phyloP scores from a whole-genome alignment of 1,140 invertebrate genomes.

The Penaeus vannamei region DNA sequence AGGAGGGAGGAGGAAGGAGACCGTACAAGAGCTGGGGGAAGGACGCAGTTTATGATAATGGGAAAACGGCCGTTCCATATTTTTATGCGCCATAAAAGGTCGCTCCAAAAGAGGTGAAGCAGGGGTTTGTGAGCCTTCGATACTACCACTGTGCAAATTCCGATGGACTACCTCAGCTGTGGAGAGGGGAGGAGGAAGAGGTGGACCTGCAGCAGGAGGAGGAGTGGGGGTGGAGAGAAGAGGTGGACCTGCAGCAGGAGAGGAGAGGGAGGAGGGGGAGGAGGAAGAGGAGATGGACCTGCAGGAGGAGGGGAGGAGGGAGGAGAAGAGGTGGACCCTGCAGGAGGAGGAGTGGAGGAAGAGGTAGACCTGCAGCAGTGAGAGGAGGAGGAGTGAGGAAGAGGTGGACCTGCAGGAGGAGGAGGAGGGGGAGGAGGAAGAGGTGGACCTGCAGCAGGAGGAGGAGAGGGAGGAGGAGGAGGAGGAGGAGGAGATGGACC shows the following conservation, averaged over 20 bases:
- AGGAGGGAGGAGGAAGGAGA: no score
- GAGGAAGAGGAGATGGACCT: not conserved
- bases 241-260: constrained; percentile 41
- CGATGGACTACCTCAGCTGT: not conserved
- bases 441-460: not conserved
- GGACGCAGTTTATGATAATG: constrained; percentile 62
- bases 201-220: not conserved
- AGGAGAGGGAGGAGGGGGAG: constrained; percentile 32
- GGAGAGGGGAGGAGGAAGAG: not conserved
- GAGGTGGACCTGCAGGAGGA: not conserved
- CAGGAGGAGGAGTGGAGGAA: not conserved
- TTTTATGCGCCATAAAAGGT: constrained; percentile 61
- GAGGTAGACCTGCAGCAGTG: not conserved
- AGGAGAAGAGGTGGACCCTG: not conserved
- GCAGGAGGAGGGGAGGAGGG: not conserved
- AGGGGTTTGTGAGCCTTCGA: not conserved
- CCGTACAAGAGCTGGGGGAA: not conserved
- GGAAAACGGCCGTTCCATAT: constrained; percentile 60
- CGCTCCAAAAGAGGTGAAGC: constrained; percentile 42
- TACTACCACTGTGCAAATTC: no score
- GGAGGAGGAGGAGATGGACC: not conserved
- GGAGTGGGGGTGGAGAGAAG: constrained; percentile 8
- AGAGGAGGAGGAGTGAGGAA: not conserved
- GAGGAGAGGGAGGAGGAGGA: not conserved
- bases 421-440: not conserved